Evolutionary conservation across 2,888 invertebrate species (phyloP).

Genomic region (Microctonus brassicae): DNA sequence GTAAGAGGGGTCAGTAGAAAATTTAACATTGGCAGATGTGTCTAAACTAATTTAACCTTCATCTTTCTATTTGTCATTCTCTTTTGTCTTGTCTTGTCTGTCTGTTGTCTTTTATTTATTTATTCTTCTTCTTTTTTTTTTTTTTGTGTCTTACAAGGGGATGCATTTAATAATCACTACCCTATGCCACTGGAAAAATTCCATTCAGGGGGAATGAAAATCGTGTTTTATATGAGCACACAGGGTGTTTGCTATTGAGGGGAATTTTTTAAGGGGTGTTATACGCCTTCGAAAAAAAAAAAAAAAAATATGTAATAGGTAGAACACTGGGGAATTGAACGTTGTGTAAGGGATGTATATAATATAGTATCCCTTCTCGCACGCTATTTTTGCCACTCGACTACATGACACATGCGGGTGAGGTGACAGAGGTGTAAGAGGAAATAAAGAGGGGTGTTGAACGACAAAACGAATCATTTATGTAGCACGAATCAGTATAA

Average conservation of each 20-base stretch:
- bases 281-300: neutral
- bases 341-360: neutral
- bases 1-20: neutral
- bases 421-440: neutral
- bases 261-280: neutral
- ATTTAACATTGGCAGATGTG: slow-evolving; percentile 56
- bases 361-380: neutral
- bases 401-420: neutral
- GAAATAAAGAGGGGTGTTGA: neutral
- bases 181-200: neutral
- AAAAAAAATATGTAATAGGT: neutral
- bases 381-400: neutral
- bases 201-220: neutral
- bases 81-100: neutral
- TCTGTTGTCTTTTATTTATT: slow-evolving; percentile 19
- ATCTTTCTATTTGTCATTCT: slow-evolving; percentile 12
- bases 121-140: slow-evolving; percentile 17
- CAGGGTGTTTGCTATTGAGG: neutral
- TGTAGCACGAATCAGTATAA: neutral
- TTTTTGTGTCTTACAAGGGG: slow-evolving; percentile 17
- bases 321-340: neutral
- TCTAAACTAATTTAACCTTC: slow-evolving; percentile 53
- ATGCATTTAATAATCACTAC: slow-evolving; percentile 22
- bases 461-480: slow-evolving; percentile 6
- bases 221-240: neutral